phyloP scores from a whole-genome alignment of 2,113 vertebrate species.

The Stegostoma tigrinum region DNA sequence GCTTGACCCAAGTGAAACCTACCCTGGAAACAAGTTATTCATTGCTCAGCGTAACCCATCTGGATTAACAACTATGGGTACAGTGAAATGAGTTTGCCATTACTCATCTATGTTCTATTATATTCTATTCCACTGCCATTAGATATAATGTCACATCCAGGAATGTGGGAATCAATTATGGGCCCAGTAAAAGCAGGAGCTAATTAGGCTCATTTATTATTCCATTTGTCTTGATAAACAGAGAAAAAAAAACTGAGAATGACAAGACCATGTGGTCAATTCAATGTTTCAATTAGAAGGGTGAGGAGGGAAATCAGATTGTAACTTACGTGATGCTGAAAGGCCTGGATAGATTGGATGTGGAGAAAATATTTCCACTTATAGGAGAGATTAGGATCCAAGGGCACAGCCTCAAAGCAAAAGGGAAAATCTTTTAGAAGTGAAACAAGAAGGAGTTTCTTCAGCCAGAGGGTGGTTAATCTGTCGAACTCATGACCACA shows the following conservation, averaged over 20 bases:
- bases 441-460: too few relatives aligned
- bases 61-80: background rate
- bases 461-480: too few relatives aligned
- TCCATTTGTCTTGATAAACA: background rate
- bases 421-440: too few relatives aligned
- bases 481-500: too few relatives aligned
- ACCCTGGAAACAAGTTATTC: background rate
- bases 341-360: too few relatives aligned
- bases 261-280: background rate
- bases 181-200: background rate
- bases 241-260: background rate
- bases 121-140: background rate
- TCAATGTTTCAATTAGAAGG: too few relatives aligned
- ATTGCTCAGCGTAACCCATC: background rate
- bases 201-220: background rate
- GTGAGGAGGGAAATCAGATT: too few relatives aligned
- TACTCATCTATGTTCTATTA: background rate
- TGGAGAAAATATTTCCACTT: too few relatives aligned
- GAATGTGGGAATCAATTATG: background rate
- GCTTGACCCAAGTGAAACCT: background rate
- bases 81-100: background rate
- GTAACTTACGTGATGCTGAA: too few relatives aligned
- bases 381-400: too few relatives aligned
- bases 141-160: background rate
- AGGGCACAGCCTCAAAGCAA: too few relatives aligned